Evolutionary conservation across 35 echinoderm and acorn worm genomes (phyloP), one percentile per base, ranked within the genome.

Genomic region (Nesometra sesokonis): DNA sequence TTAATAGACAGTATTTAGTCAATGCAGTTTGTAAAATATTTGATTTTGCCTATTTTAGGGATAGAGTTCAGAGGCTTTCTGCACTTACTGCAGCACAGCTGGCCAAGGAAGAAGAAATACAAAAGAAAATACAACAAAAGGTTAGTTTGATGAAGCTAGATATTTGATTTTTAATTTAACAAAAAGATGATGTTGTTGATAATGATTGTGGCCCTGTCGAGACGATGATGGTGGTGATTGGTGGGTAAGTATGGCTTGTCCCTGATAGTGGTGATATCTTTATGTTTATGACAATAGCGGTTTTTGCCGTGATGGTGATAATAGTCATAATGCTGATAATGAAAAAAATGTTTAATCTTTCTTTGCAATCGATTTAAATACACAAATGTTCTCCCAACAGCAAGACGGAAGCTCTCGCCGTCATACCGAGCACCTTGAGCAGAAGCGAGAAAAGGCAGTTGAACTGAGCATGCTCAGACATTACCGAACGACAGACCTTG

Each of bases 51-150:
- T 38, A 38, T 36, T 83, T 5, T 78, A 97, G 94, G 84, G 94
- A 97, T 21, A 86, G 94, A 31, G 94, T 93, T 40, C 84, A 88
- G 46, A 89, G 91, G 39, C 32, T 97, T 7, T 93, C 94, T 34
- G 94, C 94, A 32, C 86, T 93, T 4, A 89, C 90, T 32, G 94
- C 94, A 57, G 94, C 91, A 21, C 94, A 97, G 82, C 84, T 81
- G 79, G 94, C 94, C 35, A 97, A 97, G 80, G 91, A 93, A 78
- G 94, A 97, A 87, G 94, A 93, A 84, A 97, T 97, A 82, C 94
- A 97, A 89, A 97, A 97, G 91, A 97, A 97, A 88, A 97, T 97
- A 77, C 94, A 97, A 67, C 94, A 97, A 84, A 93, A 90, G 94
- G 94, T 67, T 67, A n/a, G n/a, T n/a, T n/a, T n/a, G n/a, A n/a